Conservation (phyloP, 2,113 vertebrate genomes). For the Bos javanicus region DNA sequence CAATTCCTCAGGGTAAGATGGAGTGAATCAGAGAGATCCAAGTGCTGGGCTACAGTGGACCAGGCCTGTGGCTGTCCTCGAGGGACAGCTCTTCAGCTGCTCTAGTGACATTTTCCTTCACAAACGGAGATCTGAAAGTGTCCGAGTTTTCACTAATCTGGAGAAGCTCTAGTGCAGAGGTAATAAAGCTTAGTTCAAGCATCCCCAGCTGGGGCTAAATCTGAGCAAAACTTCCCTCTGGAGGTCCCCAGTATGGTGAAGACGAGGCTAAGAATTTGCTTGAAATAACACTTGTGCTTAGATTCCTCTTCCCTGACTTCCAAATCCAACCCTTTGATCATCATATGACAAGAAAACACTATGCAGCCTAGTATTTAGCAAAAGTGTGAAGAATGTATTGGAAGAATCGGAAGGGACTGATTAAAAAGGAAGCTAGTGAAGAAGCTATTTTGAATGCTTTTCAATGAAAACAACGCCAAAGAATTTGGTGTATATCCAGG, state of each 20-base stretch:
- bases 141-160: background rate
- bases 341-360: background rate
- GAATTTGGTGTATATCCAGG: background rate
- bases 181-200: background rate
- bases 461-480: background rate
- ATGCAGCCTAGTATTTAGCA: background rate
- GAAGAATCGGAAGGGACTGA: background rate
- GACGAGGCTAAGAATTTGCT: background rate
- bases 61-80: background rate
- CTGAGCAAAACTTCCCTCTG: background rate
- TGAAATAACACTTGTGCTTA: background rate
- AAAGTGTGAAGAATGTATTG: background rate
- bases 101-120: background rate
- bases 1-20: background rate
- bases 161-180: background rate
- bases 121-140: background rate
- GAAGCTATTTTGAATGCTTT: background rate
- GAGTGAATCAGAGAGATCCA: background rate
- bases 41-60: background rate
- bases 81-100: background rate
- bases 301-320: background rate
- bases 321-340: background rate
- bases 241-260: background rate
- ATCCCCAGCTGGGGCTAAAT: background rate
- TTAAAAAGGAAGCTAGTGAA: background rate